Percentiles rank a stretch among this genome's conserved stretches.
phyloP scores from a whole-genome alignment of 2,797 vertebrate species.

The Centropyge bicolor region DNA sequence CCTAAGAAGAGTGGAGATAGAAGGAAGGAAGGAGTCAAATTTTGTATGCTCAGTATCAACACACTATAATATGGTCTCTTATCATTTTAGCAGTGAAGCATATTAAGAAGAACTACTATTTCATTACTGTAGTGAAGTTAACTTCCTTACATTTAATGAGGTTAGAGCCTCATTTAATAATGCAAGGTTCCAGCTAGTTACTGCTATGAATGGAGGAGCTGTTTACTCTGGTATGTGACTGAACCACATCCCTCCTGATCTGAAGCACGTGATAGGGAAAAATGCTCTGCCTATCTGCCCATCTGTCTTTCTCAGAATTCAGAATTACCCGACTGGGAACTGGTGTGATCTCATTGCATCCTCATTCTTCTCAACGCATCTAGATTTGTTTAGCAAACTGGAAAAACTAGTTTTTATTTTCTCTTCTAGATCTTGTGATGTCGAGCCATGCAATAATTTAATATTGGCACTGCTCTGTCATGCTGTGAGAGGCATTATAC shows the following conservation, averaged over 20 bases:
- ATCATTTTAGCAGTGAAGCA: background rate
- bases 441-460: background rate
- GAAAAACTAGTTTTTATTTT: background rate
- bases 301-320: background rate
- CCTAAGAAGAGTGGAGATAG: accelerated
- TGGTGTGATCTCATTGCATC: background rate
- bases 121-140: background rate
- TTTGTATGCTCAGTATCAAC: background rate
- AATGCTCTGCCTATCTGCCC: background rate
- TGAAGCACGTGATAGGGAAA: slow-evolving; percentile 44
- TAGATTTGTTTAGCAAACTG: background rate
- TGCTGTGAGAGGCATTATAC: no score
- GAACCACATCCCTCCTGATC: slow-evolving; percentile 26
- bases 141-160: slow-evolving; percentile 14
- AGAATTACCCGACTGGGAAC: background rate
- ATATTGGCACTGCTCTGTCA: accelerated
- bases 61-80: background rate
- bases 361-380: slow-evolving; percentile 17
- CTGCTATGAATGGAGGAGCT: slow-evolving; percentile 27
- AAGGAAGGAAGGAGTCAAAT: background rate
- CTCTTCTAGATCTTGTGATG: background rate
- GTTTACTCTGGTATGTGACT: slow-evolving; percentile 17
- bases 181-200: background rate
- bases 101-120: background rate
- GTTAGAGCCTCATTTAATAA: slow-evolving; percentile 31